Evolutionary conservation across 2,113 vertebrate genomes (phyloP).

Genomic region (Aspiorhynchus laticeps): DNA sequence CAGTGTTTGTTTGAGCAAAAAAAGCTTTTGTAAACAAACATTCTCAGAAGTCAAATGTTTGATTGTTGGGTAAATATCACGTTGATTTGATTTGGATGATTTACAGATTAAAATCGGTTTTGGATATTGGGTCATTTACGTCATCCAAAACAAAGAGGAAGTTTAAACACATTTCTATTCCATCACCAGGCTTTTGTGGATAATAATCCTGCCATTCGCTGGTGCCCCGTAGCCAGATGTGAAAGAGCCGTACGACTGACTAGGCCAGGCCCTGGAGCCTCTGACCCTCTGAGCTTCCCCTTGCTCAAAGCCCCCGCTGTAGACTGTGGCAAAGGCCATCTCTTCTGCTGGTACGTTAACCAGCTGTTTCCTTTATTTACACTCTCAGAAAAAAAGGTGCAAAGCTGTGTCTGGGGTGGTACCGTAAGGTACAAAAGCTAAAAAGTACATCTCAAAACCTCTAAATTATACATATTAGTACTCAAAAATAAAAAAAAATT

Average conservation of each 20-base stretch:
- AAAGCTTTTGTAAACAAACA: conserved; percentile 4
- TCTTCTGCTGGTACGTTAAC: conserved; percentile 92
- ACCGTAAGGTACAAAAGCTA: no score
- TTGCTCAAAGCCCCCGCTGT: conserved; percentile 92
- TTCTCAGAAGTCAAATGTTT: conserved; percentile 9
- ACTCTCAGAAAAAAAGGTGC: no score
- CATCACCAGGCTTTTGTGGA: conserved; percentile 92
- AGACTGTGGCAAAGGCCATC: conserved; percentile 95
- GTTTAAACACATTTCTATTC: neutral
- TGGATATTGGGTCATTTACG: neutral
- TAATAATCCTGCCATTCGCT: conserved; percentile 96
- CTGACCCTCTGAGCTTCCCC: conserved; percentile 86
- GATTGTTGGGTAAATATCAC: neutral
- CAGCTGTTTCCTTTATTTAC: neutral
- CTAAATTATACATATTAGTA: no score
- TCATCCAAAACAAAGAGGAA: neutral
- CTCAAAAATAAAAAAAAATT: neutral
- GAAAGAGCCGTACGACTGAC: conserved; percentile 93
- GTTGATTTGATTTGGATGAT: neutral
- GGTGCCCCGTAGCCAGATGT: conserved; percentile 92
- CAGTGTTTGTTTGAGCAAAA: neutral
- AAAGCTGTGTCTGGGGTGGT: no score
- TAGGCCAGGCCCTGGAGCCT: conserved; percentile 81
- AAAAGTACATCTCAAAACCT: no score
- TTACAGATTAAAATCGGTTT: neutral